Evolutionary conservation across 2,113 vertebrate species (phyloP), one percentile per base, ranked within the genome.

Genomic region (Caloenas nicobarica): DNA sequence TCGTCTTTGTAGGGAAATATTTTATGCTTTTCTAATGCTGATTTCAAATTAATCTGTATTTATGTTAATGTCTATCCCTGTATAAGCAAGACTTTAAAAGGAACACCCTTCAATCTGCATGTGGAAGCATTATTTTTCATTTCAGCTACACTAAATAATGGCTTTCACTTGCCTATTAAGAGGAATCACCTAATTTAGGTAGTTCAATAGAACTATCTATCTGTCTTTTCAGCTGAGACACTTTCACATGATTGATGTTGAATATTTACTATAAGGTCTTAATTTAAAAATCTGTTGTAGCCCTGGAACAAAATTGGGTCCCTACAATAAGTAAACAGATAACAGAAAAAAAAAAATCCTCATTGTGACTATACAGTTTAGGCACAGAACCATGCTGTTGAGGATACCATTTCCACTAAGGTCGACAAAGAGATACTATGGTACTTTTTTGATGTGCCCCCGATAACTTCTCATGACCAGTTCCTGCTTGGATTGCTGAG

Each of bases 121-220:
- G 5, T 29, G 26, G 26, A 51, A 44, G 5, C n/a, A 70, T 36
- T 62, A 58, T n/a, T 85, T 89, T 87, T 42, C 3, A 73, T 74
- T 91, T 44, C 26, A 68, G 23, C 18, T 33, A 46, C 19, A 53
- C 10, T 66, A 51, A 82, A 54, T 68, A 62, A 14, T 28, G 16
- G 54, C 10, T 64, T 84, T 66, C 28, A n/a, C 5, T 9, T 40
- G 40, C 28, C 14, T 28, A 23, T 85, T 83, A 36, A 36, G 50
- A 81, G 25, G 17, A 73, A 69, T 73, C 12, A 82, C 4, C 8
- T 68, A 31, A 68, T 33, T 19, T 60, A 50, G 28, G 36, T 5
- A 29, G 16, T 51, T 16, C 2, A 1, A 48, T 61, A 7, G 2
- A 33, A n/a, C 11, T 11, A 38, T 68, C 7, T 1, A 21, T 42